phyloP scores from a whole-genome alignment of 2,797 vertebrate genomes.

The Aeoliscus strigatus region DNA sequence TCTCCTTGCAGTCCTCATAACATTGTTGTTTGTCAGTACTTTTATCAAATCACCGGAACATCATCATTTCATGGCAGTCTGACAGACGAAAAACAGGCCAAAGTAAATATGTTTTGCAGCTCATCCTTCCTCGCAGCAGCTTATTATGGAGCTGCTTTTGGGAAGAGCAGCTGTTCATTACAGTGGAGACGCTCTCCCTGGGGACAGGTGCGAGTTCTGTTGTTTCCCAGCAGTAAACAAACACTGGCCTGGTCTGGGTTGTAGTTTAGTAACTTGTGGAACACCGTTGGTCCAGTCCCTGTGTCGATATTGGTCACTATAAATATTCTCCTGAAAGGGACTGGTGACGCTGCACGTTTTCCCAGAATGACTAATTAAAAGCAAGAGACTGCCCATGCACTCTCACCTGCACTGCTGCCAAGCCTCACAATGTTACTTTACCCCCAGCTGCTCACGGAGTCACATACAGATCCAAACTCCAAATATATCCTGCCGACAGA shows the following conservation, averaged over 20 bases:
- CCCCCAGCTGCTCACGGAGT: constrained; percentile 11
- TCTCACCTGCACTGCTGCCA: constrained; percentile 10
- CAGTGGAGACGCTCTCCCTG: constrained; percentile 19
- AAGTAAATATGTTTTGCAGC: constrained; percentile 12
- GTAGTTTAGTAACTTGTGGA: too few relatives aligned
- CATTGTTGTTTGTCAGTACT: too few relatives aligned
- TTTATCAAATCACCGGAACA: too few relatives aligned
- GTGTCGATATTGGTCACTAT: not conserved
- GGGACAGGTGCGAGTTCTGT: constrained; percentile 23
- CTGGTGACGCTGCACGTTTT: constrained; percentile 8
- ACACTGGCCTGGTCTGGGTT: too few relatives aligned
- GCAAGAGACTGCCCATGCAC: not conserved
- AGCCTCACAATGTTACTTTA: constrained; percentile 4
- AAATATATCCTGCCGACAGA: constrained; percentile 12
- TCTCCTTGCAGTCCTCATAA: not conserved
- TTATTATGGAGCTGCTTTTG: constrained; percentile 25
- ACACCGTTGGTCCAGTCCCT: too few relatives aligned
- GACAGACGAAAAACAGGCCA: constrained; percentile 9
- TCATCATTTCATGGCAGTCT: too few relatives aligned
- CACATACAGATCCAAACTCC: constrained; percentile 3
- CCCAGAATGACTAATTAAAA: constrained; percentile 16
- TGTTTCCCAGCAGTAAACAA: constrained; percentile 14
- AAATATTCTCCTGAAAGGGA: not conserved
- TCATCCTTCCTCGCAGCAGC: constrained; percentile 25
- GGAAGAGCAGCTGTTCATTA: too few relatives aligned